These are phyloP conservation scores for Gari tellinella DNA, from an alignment of 2,888 invertebrate genomes.

Conservation along the genomic window DNA sequence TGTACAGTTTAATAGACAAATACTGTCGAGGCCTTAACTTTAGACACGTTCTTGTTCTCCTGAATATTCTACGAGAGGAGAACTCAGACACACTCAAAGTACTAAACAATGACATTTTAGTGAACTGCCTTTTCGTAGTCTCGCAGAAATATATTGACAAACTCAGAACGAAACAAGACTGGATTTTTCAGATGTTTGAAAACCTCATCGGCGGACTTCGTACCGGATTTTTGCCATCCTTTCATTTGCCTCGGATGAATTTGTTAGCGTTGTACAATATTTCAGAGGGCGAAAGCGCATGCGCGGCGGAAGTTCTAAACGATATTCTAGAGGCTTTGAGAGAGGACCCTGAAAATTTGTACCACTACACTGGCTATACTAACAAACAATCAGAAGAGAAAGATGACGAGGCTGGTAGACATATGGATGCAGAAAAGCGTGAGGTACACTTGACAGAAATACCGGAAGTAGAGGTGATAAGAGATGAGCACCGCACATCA, in stretches of 20 bases:
- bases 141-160: slow-evolving; percentile 60
- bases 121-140: slow-evolving; percentile 58
- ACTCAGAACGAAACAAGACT: slow-evolving; percentile 43
- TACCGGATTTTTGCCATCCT: slow-evolving; percentile 54
- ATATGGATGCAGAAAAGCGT: neutral
- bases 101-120: slow-evolving; percentile 60
- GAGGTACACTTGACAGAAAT: slow-evolving; percentile 5
- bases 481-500: too few species aligned
- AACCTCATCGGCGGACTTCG: slow-evolving; percentile 46
- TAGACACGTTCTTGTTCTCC: slow-evolving; percentile 56
- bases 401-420: slow-evolving; percentile 1
- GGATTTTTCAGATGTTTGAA: slow-evolving; percentile 55
- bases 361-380: slow-evolving; percentile 47
- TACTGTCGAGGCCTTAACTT: slow-evolving; percentile 58
- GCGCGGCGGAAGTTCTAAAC: slow-evolving; percentile 34
- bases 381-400: slow-evolving; percentile 27
- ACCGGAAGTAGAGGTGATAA: slow-evolving; percentile 1
- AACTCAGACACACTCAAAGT: slow-evolving; percentile 33
- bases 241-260: slow-evolving; percentile 60
- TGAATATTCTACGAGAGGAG: slow-evolving; percentile 58
- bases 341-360: slow-evolving; percentile 42
- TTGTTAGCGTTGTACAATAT: slow-evolving; percentile 41
- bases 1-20: slow-evolving; percentile 56
- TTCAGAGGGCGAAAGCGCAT: slow-evolving; percentile 15
- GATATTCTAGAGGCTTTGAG: slow-evolving; percentile 36